Evolutionary conservation across 2,888 invertebrate genomes (phyloP).

Genomic region (Drosophila sordidula): DNA sequence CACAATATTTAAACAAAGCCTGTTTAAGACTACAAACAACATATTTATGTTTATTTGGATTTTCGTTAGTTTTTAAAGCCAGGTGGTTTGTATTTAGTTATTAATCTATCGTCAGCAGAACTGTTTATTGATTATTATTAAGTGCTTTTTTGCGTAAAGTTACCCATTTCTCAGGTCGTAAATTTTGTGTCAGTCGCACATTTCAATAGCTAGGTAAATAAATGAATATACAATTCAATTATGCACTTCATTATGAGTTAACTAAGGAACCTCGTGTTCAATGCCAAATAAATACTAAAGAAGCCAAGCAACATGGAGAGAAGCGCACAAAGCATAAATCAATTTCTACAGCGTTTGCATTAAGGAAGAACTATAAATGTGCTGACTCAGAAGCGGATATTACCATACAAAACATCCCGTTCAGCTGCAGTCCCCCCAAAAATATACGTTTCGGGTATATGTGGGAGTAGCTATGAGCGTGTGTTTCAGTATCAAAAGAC

Average conservation of each 20-base stretch:
- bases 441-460: background rate
- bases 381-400: constrained; percentile 49
- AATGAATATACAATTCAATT: constrained; percentile 19
- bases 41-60: too few species aligned
- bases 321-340: constrained; percentile 36
- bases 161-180: too few species aligned
- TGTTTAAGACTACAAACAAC: background rate
- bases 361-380: constrained; percentile 42
- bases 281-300: constrained; percentile 10
- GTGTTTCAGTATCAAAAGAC: constrained; percentile 10
- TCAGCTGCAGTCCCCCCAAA: constrained; percentile 36
- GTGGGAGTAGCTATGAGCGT: constrained; percentile 2
- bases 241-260: constrained; percentile 12
- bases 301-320: constrained; percentile 31
- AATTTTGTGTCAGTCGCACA: background rate
- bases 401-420: constrained; percentile 13
- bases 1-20: background rate
- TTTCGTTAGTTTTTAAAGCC: too few species aligned
- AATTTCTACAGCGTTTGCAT: constrained; percentile 46
- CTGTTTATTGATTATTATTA: too few species aligned
- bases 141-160: too few species aligned
- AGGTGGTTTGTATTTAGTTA: too few species aligned
- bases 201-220: constrained; percentile 9
- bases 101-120: too few species aligned
- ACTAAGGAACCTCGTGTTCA: constrained; percentile 19